Base-by-base conservation (phyloP, 37 sponge, comb jelly and placozoan genomes). In the Agelas oroides region DNA sequence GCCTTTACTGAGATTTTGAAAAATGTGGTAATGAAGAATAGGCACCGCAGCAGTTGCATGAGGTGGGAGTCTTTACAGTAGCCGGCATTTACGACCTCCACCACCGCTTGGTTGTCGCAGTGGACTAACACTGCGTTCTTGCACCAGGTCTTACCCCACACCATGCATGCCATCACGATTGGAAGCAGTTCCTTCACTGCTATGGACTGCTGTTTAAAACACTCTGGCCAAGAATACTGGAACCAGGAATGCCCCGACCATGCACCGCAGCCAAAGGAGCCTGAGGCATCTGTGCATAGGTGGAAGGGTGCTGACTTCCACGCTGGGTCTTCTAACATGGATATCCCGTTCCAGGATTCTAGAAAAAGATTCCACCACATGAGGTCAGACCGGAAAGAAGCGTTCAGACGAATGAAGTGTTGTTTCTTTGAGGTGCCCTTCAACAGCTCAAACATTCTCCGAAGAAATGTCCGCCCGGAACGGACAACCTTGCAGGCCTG, bases 221-320 rank as follows among this genome's bases (percentile, higher is more conserved):
- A 30, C 0, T 32, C 17, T 8, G 55, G 32, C 86, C 86, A 86
- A 13, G 13, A 28, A 2, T 33, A 65, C 5, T 78, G 30, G 60
- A 78, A 77, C 86, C 86, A 86, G 30, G 55, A 25, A 40, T 1
- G 2, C 1, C 65, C 32, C 38, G 37, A 57, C 14, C 41, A 54
- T 16, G 57, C 78, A 0, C 86, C 86, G 33, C 75, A 86, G 1
- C 86, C 86, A 32, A 65, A 63, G 2, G 20, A 12, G 56, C 86
- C 86, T 8, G 79, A 86, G 1, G 86, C 86, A 86, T 86, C 86
- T 1, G 86, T 55, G 27, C 41, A 46, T 0, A n/a, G 21, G 40
- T 55, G 12, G 1, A 1, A 13, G 36, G 78, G 78, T 1, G 70
- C 1, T 0, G 33, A 15, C 30, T 32, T 1, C 11, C 12, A 3